Base-by-base conservation (phyloP, 2,797 vertebrate genomes). In the Vireo griseus region DNA sequence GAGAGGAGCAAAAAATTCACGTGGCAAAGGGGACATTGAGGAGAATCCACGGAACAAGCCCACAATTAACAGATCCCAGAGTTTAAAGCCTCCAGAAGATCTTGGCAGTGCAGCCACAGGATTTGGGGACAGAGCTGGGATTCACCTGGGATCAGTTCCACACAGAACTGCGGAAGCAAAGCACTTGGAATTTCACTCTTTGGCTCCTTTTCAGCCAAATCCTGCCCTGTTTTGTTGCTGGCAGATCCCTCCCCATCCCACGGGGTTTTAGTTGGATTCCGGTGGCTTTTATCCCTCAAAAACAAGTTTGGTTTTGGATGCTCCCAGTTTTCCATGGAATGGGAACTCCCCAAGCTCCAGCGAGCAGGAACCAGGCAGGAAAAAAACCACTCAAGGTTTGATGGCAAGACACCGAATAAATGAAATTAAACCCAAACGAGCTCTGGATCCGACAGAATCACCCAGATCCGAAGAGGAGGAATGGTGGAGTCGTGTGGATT, bases 151-250 rank as follows among this genome's bases (percentile, higher is more conserved):
- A 6, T 9, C 9, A 1, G 2, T 31, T 62, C 8, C 39, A 3
- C 11, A 0, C 0, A 1, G 29, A n/a, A 13, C 8, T 16, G 10
- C 0, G 0, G 65, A 21, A 14, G 25, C 1, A 3, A 16, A 62
- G 10, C 21, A 1, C 12, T 0, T 1, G 2, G 22, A 39, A 20
- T 54, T 65, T 42, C 37, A 7, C n/a, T 35, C 25, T 15, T n/a
- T 4, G 47, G 7, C 58, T 66, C 58, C 21, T 67, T 57, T 37
- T 31, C 8, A 8, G 16, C 37, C 26, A 1, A 16, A 15, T 39
- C 48, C 37, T 48, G 42, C 22, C 33, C 8, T 0, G 0, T 45
- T 37, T 51, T 14, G 19, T 11, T 2, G 28, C 13, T 13, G 11
- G 26, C 59, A 45, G 59, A 54, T 45, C 50, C 39, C 26, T 45